phyloP scores from a whole-genome alignment of 2,797 vertebrate genomes.

The Crax fasciolata region DNA sequence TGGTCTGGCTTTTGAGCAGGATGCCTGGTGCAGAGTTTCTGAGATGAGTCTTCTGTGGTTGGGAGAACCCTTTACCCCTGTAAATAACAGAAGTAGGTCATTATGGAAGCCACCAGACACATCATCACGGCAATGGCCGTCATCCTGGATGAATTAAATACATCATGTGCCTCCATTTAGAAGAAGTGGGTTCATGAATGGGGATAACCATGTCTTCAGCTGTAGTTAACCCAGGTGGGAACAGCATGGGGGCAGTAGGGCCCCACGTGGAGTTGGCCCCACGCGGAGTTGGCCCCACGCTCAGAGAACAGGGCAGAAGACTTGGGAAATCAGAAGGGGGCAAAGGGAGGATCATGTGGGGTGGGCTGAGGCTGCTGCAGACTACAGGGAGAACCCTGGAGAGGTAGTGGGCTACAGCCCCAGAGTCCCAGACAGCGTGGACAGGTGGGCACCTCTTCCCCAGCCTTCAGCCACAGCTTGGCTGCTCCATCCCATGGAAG shows the following conservation, averaged over 20 bases:
- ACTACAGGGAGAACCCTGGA: neutral
- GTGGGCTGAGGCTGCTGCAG: neutral
- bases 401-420: neutral
- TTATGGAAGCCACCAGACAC: neutral
- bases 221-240: neutral
- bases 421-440: fast-evolving
- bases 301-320: neutral
- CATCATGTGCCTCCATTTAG: neutral
- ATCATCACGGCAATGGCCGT: too few species aligned
- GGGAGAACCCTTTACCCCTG: too few species aligned
- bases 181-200: neutral
- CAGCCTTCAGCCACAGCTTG: neutral
- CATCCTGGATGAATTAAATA: neutral
- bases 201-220: neutral
- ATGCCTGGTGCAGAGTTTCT: neutral
- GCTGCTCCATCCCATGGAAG: neutral
- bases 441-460: neutral
- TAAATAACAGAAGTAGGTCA: neutral
- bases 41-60: neutral
- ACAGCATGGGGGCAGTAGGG: neutral
- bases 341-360: neutral
- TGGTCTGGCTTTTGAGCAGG: neutral
- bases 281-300: neutral
- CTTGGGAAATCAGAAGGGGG: neutral
- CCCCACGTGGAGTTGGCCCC: neutral